A percentile compares a stretch with the other conserved stretches of the same genome.
Conservation (phyloP, 2,113 vertebrate genomes). For the Megaceryle maxima region DNA sequence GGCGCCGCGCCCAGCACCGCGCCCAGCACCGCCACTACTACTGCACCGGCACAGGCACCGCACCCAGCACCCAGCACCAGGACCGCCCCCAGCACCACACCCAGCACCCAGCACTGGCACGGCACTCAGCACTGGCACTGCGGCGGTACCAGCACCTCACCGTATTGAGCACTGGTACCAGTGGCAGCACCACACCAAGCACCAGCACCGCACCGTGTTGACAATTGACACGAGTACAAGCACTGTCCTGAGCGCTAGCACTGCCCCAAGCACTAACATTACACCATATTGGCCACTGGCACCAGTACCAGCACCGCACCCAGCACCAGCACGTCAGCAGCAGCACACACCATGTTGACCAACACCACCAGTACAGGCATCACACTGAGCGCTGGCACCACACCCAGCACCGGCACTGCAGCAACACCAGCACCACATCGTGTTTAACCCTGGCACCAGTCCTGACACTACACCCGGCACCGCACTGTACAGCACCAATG, state of each 20-base stretch:
- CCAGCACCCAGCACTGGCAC: background rate
- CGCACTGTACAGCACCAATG: too few relatives aligned
- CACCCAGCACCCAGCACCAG: background rate
- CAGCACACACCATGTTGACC: background rate
- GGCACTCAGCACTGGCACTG: too few relatives aligned
- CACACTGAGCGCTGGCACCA: background rate
- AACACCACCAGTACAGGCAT: background rate
- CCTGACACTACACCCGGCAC: too few relatives aligned
- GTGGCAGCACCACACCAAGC: background rate
- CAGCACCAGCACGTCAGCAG: background rate
- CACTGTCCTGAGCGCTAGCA: too few relatives aligned
- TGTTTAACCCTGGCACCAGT: too few relatives aligned
- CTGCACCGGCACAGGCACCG: background rate
- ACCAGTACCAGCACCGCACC: too few relatives aligned
- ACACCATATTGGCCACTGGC: too few relatives aligned
- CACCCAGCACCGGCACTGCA: too few relatives aligned
- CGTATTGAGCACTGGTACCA: background rate
- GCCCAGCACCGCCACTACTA: background rate
- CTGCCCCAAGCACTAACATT: too few relatives aligned
- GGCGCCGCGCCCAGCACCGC: background rate
- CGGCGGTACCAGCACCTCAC: background rate
- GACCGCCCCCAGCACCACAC: background rate
- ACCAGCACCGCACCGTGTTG: background rate
- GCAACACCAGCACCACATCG: background rate
- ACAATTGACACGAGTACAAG: too few relatives aligned